Percentiles rank a stretch among this genome's conserved stretches.
Evolutionary conservation across 2,888 invertebrate species (phyloP).

Genomic region (Choristoneura rosaceana): DNA sequence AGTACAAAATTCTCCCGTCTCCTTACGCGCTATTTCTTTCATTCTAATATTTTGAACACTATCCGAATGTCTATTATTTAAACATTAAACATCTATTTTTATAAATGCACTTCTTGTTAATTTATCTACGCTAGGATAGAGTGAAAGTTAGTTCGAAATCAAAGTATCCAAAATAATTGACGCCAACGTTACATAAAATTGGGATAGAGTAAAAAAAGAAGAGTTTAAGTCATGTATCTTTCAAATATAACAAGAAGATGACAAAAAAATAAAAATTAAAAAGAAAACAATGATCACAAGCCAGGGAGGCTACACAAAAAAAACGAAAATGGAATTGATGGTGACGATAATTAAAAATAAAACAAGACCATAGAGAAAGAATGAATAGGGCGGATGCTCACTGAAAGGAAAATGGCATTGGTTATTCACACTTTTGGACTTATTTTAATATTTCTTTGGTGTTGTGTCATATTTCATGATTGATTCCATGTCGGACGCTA

Average conservation of each 20-base stretch:
- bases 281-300: slow-evolving; percentile 3
- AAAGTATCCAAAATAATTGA: slow-evolving; percentile 24
- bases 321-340: slow-evolving; percentile 8
- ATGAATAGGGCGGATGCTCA: slow-evolving; percentile 68
- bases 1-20: slow-evolving; percentile 78
- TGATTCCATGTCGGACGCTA: slow-evolving; percentile 77
- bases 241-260: slow-evolving; percentile 18
- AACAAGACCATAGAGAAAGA: slow-evolving; percentile 46
- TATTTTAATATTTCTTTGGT: slow-evolving; percentile 81
- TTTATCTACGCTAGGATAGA: slow-evolving; percentile 66
- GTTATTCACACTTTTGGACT: slow-evolving; percentile 71
- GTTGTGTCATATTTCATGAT: slow-evolving; percentile 72
- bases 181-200: slow-evolving; percentile 14
- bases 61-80: slow-evolving; percentile 73
- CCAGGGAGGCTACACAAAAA: neutral
- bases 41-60: slow-evolving; percentile 75
- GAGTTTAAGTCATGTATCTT: too few species aligned
- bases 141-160: slow-evolving; percentile 46
- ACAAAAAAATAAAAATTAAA: slow-evolving; percentile 30
- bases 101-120: slow-evolving; percentile 84
- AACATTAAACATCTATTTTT: slow-evolving; percentile 78
- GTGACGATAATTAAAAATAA: slow-evolving; percentile 51
- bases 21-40: slow-evolving; percentile 69
- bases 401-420: slow-evolving; percentile 78
- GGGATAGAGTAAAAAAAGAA: neutral